These are phyloP conservation scores for Rhinogobius similis DNA, from an alignment of 2,113 vertebrate species.

Conservation along the genomic window DNA sequence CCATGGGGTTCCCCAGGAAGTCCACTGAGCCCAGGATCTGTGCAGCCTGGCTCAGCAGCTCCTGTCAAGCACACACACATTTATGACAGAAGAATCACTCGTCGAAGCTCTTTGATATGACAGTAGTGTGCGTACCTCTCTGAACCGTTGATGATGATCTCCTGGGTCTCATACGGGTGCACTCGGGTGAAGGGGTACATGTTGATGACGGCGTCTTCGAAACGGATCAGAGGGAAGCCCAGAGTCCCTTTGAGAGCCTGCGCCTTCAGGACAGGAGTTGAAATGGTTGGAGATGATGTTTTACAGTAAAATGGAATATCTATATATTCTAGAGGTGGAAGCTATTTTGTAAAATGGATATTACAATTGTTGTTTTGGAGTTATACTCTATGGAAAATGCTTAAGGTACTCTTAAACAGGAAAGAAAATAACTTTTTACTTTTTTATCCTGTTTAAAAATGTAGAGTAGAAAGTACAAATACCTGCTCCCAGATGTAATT, in stretches of 20 bases:
- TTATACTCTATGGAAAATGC: no score
- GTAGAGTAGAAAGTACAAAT: no score
- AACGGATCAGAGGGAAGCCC: constrained; percentile 91
- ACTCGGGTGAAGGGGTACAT: constrained; percentile 95
- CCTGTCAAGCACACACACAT: constrained; percentile 69
- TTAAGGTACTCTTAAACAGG: no score
- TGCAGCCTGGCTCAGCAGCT: constrained; percentile 94
- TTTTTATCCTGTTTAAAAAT: no score
- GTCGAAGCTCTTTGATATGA: background rate
- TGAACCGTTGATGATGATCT: constrained; percentile 97
- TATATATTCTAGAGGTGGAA: no score
- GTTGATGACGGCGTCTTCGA: constrained; percentile 95
- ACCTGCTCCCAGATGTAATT: no score
- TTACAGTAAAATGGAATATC: no score
- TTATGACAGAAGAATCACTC: no score
- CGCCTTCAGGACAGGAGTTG: background rate
- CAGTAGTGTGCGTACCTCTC: constrained; percentile 85
- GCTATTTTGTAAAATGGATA: no score
- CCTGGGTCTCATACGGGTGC: constrained; percentile 95
- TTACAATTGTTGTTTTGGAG: no score
- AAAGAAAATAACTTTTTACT: no score
- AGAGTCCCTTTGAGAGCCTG: constrained; percentile 91
- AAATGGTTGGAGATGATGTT: background rate
- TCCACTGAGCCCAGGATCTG: constrained; percentile 96
- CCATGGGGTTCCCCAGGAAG: constrained; percentile 98